Base-by-base conservation (phyloP, 2,888 invertebrate species). In the Perithous albicinctus region DNA sequence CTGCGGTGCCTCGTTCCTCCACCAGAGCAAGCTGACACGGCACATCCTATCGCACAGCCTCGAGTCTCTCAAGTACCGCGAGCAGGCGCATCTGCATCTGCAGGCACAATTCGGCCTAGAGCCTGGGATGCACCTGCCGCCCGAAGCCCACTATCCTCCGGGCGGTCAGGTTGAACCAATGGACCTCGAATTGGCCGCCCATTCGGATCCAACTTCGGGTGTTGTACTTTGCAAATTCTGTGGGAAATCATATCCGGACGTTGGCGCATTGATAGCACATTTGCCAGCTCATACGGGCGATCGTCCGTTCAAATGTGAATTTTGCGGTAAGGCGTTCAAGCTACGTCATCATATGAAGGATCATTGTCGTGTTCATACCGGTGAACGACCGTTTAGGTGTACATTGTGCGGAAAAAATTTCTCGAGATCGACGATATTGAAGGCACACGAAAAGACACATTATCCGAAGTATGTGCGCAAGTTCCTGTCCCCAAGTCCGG, bases 281-380 rank as follows among this genome's bases (percentile, higher is more conserved):
- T 94, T 97, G 91, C 97, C 97, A 82, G 97, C 96, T 85, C 98
- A 98, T 93, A 97, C 97, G 79, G 97, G 97, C 86, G 97, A 98
- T 92, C 94, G 97, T 91, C 97, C 97, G 80, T 98, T 97, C 94
- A 97, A 97, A 94, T 98, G 97, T 94, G 97, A 98, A 93, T 98
- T 97, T 94, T 98, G 98, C 93, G 97, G 97, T 85, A 98, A 98
- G 94, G 97, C 97, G 88, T 98, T 98, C 94, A 98, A 98, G 93
- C 94, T 98, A 91, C 95, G 97, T 84, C 97, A 98, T 93, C 97
- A 98, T 94, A 97, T 98, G 97, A 98, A 98, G 94, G 97, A 98
- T 94, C 98, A 98, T 93, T 97, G 97, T 94, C 96, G 97, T 91
- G 97, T 98, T 85, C 98, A 98, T 93, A 98, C 97, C 88, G 98